These are phyloP conservation scores for Tipula vernalis DNA, from an alignment of 2,888 invertebrate species.

Conservation along the genomic window DNA sequence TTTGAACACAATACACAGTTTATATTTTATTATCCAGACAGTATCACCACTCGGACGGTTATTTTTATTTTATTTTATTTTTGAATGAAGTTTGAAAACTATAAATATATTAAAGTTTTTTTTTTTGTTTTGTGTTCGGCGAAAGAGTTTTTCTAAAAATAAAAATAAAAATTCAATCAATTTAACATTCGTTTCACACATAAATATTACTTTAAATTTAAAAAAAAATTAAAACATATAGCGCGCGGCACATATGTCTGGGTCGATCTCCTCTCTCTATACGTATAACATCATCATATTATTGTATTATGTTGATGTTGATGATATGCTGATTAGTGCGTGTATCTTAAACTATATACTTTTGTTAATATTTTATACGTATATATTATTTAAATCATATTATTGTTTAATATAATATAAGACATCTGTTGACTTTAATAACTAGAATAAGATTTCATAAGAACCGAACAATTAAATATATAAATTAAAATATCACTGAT, in stretches of 20 bases:
- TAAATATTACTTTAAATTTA: not conserved
- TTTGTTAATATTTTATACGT: not conserved
- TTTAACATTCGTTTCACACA: constrained; percentile 11
- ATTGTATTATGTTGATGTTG: not conserved
- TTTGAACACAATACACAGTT: not conserved
- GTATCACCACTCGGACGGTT: not conserved
- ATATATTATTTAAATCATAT: too few relatives aligned
- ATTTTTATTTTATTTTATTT: not conserved
- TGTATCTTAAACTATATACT: not conserved
- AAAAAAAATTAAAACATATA: not conserved
- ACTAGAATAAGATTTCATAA: not conserved
- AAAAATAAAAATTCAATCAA: constrained; percentile 10
- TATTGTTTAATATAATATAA: not conserved
- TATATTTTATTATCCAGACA: not conserved
- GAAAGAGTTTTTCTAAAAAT: not conserved
- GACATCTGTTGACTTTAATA: not conserved
- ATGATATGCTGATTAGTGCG: not conserved
- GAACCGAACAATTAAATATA: not conserved
- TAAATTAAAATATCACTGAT: constrained; percentile 8
- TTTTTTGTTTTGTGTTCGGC: not conserved
- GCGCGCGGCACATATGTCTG: constrained; percentile 5
- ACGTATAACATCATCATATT: not conserved
- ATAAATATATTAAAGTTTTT: not conserved
- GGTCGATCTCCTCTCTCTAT: constrained; percentile 4
- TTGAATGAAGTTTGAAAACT: not conserved